Conservation (phyloP, 2,113 vertebrate species). For the Antechinus flavipes region DNA sequence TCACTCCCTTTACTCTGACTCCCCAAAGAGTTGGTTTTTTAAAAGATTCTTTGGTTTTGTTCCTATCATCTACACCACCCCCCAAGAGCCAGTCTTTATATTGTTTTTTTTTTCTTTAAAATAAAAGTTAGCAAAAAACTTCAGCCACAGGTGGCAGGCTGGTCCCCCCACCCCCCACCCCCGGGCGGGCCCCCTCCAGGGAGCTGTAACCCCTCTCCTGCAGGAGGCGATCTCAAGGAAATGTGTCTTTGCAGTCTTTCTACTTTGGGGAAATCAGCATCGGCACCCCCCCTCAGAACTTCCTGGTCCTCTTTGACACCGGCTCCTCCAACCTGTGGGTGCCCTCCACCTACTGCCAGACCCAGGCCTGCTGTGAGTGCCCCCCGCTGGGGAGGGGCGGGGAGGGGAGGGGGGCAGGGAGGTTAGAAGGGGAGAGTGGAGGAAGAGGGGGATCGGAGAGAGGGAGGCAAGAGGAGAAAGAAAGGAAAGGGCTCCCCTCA, state of each 20-base stretch:
- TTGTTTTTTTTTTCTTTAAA: not conserved
- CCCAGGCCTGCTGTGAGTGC: constrained; percentile 80
- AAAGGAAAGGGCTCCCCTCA: not conserved
- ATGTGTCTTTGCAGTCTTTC: constrained; percentile 65
- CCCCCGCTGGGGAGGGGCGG: not conserved
- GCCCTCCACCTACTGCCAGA: constrained; percentile 80
- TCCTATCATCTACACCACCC: not conserved
- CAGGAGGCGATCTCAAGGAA: not conserved
- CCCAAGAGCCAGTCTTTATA: not conserved
- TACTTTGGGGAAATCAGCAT: constrained; percentile 85
- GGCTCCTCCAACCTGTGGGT: constrained; percentile 84
- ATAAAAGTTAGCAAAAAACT: not conserved
- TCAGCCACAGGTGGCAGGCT: too few relatives aligned
- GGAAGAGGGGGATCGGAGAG: too few relatives aligned
- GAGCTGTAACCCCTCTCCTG: not conserved
- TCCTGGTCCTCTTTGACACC: constrained; percentile 82
- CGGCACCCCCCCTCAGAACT: constrained; percentile 81
- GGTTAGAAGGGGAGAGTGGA: not conserved
- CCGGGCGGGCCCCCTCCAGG: not conserved
- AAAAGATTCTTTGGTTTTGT: not conserved
- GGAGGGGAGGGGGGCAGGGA: too few relatives aligned
- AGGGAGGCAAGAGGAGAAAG: not conserved
- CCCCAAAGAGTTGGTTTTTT: not conserved
- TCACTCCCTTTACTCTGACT: not conserved
- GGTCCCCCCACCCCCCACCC: too few relatives aligned